Base-by-base conservation (phyloP, 1,140 invertebrate species). In the Mactra quadrangularis region DNA sequence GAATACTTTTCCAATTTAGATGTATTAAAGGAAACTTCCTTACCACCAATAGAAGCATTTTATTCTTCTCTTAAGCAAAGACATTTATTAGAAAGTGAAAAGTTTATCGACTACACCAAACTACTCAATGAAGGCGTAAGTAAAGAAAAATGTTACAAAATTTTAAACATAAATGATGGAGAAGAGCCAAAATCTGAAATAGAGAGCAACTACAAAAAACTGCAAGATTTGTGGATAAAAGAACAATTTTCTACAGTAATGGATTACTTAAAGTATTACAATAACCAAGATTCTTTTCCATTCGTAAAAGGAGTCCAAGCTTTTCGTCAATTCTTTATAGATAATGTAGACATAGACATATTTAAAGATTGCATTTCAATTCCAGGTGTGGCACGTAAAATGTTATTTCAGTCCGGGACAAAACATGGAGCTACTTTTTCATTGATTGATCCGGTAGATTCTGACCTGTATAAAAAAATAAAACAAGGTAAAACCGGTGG, bases 1-100 rank as follows among this genome's bases (percentile, higher is more conserved):
- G 70, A 84, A 75, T 68, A 50, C 31, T 53, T 84, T 17, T 62
- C 70, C 1, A 25, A 25, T 52, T 35, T 84, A 1, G 41, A 70
- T 13, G 13, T 33, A 53, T 59, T 81, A 31, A 25, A 83, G 11
- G 33, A 53, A 33, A 71, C 53, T 0, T 1, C 27, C 7, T 50
- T 83, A 11, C 84, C 66, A 13, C 64, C 66, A 29, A 59, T 29
- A 57, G 55, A 57, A 57, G 55, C 55, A 4, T 57, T 57, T 29
- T 57, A 57, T 57, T 57, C 55, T 22, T 27, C 70, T 1, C 31
- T 84, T 27, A 84, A 72, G 72, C 41, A 82, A 17, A 27, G 17
- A 0, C 17, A 71, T 22, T 70, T 82, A 50, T 17, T 22, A 0
- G 64, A 71, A 38, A 75, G 81, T 33, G 57, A 53, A n/a, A 17